phyloP scores from a whole-genome alignment of 2,113 vertebrate species.

The Cyphomyrus discorhynchus region DNA sequence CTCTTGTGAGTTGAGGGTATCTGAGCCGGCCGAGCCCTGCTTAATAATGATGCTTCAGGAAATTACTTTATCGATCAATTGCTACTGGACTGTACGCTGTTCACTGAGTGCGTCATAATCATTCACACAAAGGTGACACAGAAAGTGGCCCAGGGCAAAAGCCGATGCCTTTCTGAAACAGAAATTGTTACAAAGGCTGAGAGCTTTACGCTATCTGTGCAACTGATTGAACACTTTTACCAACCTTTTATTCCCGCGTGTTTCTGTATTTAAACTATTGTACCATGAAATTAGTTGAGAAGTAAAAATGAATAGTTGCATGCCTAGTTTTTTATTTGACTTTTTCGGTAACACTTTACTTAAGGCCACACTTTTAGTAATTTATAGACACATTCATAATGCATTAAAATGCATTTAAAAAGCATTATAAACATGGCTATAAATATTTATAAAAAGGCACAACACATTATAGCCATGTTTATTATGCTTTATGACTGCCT shows the following conservation, averaged over 20 bases:
- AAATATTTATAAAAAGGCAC: no score
- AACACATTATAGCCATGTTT: no score
- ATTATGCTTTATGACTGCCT: no score
- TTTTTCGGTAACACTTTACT: not conserved
- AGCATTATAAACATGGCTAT: no score
- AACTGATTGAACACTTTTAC: not conserved
- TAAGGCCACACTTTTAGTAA: no score
- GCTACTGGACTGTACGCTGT: not conserved
- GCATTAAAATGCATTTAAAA: no score
- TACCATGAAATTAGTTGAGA: not conserved
- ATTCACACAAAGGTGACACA: slow-evolving; percentile 13
- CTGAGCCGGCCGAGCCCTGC: not conserved
- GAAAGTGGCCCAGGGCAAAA: not conserved
- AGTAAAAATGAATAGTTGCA: not conserved
- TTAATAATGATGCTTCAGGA: slow-evolving; percentile 13
- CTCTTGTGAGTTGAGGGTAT: not conserved
- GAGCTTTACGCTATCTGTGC: not conserved
- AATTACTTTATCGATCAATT: slow-evolving; percentile 15
- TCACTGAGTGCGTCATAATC: not conserved
- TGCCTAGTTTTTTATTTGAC: not conserved
- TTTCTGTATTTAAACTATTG: not conserved
- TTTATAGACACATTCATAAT: no score
- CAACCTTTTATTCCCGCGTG: not conserved
- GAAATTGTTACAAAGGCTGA: not conserved
- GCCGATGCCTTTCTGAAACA: not conserved